Evolutionary conservation across 2,113 vertebrate species (phyloP).

Genomic region (Enhydra lutris): DNA sequence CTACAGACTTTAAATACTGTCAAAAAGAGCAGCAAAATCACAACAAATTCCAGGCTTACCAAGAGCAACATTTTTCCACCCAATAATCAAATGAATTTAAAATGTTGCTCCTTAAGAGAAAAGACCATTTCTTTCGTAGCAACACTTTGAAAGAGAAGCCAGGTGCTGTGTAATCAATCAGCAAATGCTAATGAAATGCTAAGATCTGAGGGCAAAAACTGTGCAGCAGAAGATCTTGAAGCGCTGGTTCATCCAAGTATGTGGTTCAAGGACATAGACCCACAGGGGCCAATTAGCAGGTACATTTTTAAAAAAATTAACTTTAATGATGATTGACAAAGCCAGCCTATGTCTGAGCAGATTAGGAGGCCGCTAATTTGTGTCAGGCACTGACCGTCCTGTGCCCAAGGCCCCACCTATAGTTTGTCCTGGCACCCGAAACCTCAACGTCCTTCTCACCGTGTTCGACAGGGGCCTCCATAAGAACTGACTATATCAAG

Average conservation of each 20-base stretch:
- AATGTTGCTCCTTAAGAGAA: constrained; percentile 50
- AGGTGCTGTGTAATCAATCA: constrained; percentile 21
- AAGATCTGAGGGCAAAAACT: constrained; percentile 26
- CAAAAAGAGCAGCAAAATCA: constrained; percentile 54
- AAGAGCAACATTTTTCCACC: constrained; percentile 57
- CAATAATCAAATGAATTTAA: constrained; percentile 63
- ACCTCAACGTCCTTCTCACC: neutral
- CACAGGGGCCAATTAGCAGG: neutral
- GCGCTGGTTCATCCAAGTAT: neutral
- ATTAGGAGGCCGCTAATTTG: neutral
- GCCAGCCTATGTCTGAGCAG: neutral
- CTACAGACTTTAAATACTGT: constrained; percentile 60
- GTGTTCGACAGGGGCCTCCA: neutral
- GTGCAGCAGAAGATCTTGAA: neutral
- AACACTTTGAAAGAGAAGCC: constrained; percentile 38
- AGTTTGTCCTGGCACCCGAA: neutral
- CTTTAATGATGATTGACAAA: constrained; percentile 25
- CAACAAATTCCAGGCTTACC: constrained; percentile 23
- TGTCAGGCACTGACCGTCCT: neutral
- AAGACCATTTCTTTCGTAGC: neutral
- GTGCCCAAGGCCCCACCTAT: neutral
- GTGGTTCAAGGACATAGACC: neutral
- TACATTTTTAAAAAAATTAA: neutral
- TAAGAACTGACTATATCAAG: neutral
- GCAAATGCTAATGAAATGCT: constrained; percentile 30